These are phyloP conservation scores for Trachelipus rathkii DNA, from an alignment of 1,140 invertebrate genomes.

Conservation along the genomic window DNA sequence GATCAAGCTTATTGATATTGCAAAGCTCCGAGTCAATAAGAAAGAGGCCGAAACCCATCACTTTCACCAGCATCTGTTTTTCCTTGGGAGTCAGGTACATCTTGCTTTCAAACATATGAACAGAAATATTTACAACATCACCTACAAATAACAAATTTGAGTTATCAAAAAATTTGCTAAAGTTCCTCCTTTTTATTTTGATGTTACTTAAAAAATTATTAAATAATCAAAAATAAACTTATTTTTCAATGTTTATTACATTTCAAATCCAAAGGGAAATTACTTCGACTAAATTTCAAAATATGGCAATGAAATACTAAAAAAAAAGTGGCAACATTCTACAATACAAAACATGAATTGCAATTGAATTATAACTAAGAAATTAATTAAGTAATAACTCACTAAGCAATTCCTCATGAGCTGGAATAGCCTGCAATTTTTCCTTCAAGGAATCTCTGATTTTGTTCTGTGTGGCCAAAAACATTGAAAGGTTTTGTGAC, in stretches of 20 bases:
- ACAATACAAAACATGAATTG: too few relatives aligned
- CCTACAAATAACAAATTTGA: conserved; percentile 50
- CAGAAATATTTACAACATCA: conserved; percentile 96
- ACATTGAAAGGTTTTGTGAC: conserved; percentile 99
- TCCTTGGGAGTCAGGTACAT: conserved; percentile 96
- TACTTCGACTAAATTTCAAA: too few relatives aligned
- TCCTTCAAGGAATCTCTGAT: conserved; percentile 94
- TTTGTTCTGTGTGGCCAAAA: conserved; percentile 97
- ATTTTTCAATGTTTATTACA: too few relatives aligned
- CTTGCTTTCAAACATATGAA: conserved; percentile 95
- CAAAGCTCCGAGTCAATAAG: conserved; percentile 90
- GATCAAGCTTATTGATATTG: conserved; percentile 93
- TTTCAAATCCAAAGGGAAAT: too few relatives aligned
- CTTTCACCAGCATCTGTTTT: conserved; percentile 99
- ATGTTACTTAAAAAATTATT: too few relatives aligned
- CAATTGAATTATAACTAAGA: too few relatives aligned
- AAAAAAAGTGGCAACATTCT: too few relatives aligned
- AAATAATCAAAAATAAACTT: too few relatives aligned
- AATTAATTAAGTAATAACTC: conserved; percentile 16
- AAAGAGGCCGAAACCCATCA: conserved; percentile 97
- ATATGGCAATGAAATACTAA: too few relatives aligned
- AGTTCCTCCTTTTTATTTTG: too few relatives aligned
- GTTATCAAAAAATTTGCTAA: too few relatives aligned
- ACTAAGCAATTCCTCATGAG: conserved; percentile 43
- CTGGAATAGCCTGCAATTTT: conserved; percentile 76